Base-by-base conservation (phyloP, 2,113 vertebrate genomes). In the Pteruthius melanotis region DNA sequence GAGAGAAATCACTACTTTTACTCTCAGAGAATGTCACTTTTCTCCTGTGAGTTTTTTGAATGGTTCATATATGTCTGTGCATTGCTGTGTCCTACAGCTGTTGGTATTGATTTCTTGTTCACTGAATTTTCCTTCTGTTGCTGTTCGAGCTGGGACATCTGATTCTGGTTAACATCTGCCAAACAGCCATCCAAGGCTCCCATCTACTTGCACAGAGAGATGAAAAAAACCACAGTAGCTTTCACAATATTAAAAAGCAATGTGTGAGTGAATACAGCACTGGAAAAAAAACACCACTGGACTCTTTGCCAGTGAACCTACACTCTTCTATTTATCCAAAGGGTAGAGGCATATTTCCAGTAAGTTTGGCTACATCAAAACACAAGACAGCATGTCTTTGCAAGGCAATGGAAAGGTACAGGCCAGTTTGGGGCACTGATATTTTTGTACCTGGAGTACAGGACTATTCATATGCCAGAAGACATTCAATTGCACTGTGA, bases 111-210 rank as follows among this genome's bases (percentile, higher is more conserved):
- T 90, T 94, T 95, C 85, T 87, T 83, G 57, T 87, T 87, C 94
- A 49, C 15, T 79, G 87, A 88, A 70, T 84, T 95, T 95, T 95
- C 75, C 78, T 87, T 91, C 91, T 94, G 54, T 66, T 72, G 63
- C 74, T 90, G 50, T 84, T 93, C 70, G 40, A 83, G 61, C 33
- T 71, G 68, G 54, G 75, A 92, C 2, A 5, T 92, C 93, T 80
- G 87, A 74, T 94, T 94, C 79, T 89, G 72, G 64, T 94, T 97
- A 94, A 92, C 83, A 87, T 91, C 93, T 95, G 88, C 82, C 83
- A 90, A 90, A 69, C 90, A 95, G 82, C 77, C 91, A 94, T 47
- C 0, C 3, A 33, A 93, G 59, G 60, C 24, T 96, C 74, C 86
- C 69, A 60, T 77, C 72, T 44, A 75, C 80, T 95, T 63, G 50